Evolutionary conservation across 2,113 vertebrate species (phyloP), one percentile per base, ranked within the genome.

Genomic region (Porphyrio hochstetteri): DNA sequence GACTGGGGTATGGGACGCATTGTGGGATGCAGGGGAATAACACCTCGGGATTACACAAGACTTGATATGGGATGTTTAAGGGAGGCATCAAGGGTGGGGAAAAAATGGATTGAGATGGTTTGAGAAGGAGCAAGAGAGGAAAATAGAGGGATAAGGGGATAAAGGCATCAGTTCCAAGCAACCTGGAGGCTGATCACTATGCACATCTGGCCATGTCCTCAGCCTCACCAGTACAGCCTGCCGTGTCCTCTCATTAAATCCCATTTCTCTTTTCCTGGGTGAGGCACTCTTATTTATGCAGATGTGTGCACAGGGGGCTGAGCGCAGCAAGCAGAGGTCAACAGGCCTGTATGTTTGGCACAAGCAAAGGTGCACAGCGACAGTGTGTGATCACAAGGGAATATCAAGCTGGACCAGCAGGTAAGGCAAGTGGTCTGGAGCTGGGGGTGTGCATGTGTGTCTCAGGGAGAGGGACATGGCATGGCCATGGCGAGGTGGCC

Each of bases 361-460:
- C 0, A 0, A 63, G 35, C 0, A 4, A 64, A 33, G 36, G 28
- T 4, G 1, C 44, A 29, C 42, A 63, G 57, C 31, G 38, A 5
- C 60, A 8, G 5, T 12, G 23, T 0, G 2, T 18, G 48, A 23
- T 33, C 11, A 25, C 0, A 0, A 79, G 10, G 60, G 27, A 42
- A 2, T 7, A 46, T 16, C 61, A 31, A 75, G 42, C 36, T 46
- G 50, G 52, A 56, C 7, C 72, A 40, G 52, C 10, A 40, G 7
- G 38, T 4, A 36, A 24, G 33, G 19, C 10, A 63, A 68, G 60
- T 12, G 3, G 31, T 16, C 28, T 75, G 23, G 23, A 75, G 15
- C 7, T 4, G 36, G 4, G 5, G 19, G 7, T 38, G 40, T 25
- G 17, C 0, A 0, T 4, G 23, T 61, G 21, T 33, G 20, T 61